A percentile compares a stretch with the other conserved stretches of the same genome.
phyloP scores from a whole-genome alignment of 2,888 invertebrate genomes.

The Phalera bucephala region DNA sequence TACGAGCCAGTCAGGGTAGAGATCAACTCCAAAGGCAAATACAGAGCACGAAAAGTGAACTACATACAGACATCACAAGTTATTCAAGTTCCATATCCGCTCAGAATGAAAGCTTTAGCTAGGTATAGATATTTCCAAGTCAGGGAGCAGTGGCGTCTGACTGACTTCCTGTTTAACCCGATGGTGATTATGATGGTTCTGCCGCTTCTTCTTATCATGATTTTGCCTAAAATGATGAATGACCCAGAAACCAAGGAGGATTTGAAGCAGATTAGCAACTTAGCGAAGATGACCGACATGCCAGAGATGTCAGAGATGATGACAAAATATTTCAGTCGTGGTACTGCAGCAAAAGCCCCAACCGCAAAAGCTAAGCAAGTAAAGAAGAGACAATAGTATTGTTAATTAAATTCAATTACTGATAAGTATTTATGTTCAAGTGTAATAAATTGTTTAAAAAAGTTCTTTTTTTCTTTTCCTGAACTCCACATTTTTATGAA shows the following conservation, averaged over 20 bases:
- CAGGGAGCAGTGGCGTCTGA: constrained; percentile 97
- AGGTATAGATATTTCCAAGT: constrained; percentile 95
- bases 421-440: constrained; percentile 34
- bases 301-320: constrained; percentile 98
- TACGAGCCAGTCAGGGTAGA: constrained; percentile 98
- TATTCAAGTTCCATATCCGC: constrained; percentile 95
- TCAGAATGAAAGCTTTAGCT: constrained; percentile 92
- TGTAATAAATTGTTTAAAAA: constrained; percentile 30
- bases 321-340: constrained; percentile 92
- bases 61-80: constrained; percentile 96
- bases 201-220: constrained; percentile 94
- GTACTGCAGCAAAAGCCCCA: constrained; percentile 75
- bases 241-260: constrained; percentile 99
- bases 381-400: constrained; percentile 69
- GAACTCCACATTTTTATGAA: too few species aligned
- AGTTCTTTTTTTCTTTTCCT: too few species aligned
- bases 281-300: constrained; percentile 92
- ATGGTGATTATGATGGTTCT: constrained; percentile 99
- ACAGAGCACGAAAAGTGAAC: constrained; percentile 96
- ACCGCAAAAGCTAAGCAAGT: constrained; percentile 70
- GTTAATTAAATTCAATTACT: constrained; percentile 36
- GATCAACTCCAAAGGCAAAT: constrained; percentile 98
- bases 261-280: constrained; percentile 93
- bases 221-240: constrained; percentile 98
- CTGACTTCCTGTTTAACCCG: constrained; percentile 97